Evolutionary conservation across 2,113 vertebrate species (phyloP), one percentile per base, ranked within the genome.

Genomic region (Lampris megalopsis): DNA sequence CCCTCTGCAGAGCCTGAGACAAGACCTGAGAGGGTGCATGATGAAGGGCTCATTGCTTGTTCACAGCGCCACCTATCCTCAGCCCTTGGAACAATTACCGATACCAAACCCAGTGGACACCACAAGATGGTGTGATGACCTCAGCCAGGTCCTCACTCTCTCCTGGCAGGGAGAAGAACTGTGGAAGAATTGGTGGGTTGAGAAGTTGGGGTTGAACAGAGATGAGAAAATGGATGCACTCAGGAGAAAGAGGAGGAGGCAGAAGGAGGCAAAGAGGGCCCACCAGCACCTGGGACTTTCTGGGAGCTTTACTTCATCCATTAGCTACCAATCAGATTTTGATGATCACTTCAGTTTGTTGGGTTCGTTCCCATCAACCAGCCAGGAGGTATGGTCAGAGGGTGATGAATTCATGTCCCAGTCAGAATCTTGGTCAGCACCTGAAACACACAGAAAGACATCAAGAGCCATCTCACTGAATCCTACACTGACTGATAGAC

Each of bases 221-320:
- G 77, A 81, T 0, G 40, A 86, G 1, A 84, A 91, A 76, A 77
- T 71, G 2, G 85, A 8, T 40, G 92, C 83, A 0, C 91, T 94
- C 63, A 88, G 84, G 60, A 93, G 85, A 70, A 95, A 91, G 62
- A 92, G 95, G 48, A 90, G 52, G 53, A 74, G 10, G 45, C 82
- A 93, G 81, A 96, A 96, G 66, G 88, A 58, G 3, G 77, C 35
- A 0, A 80, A 5, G 10, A 85, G 68, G 4, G 81, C 83, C 0
- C 36, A 53, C 0, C 67, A 45, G 1, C 62, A 65, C 3, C 11
- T 74, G 1, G 84, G 86, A 0, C 93, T 95, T 5, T 91, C 95
- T 0, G 89, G 93, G 11, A 97, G 95, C 75, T 97, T 97, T 84
- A 92, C 93, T 62, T 95, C 96, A 0, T 95, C 95, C 0, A 0